Evolutionary conservation across 2,797 vertebrate species (phyloP), one percentile per base, ranked within the genome.

Genomic region (Dryobates pubescens): DNA sequence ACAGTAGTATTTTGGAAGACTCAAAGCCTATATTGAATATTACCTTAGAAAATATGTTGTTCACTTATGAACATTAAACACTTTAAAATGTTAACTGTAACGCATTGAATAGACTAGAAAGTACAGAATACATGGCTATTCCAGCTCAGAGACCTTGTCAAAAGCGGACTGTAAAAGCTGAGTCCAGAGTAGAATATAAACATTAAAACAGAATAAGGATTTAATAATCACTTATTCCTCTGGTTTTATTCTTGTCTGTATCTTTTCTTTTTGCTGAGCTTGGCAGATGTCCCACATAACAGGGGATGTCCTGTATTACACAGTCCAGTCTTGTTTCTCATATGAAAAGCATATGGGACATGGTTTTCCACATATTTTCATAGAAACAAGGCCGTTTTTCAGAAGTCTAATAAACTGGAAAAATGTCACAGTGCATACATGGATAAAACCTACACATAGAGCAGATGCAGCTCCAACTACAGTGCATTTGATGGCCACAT

Each of bases 221-320:
- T 87, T 74, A 82, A 38, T 19, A 71, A 85, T 88, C 5, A 57
- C 24, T 75, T 75, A 62, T 62, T 92, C 17, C 29, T 71, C 77
- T 82, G 34, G 9, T 84, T 92, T 91, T 84, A 17, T 58, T 72
- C 54, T 88, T 45, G 45, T 23, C 38, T 68, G 16, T 70, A 79
- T 82, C 62, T 80, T 86, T 82, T 76, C 82, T 86, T 95, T 92
- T 51, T 83, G 67, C 67, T 85, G 90, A 68, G n/a, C 17, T 89
- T 89, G 82, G 89, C 88, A 69, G 41, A 61, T 45, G 36, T 82
- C 79, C 76, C 76, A 80, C 26, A 10, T 78, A 91, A 74, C 11
- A 76, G 67, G 59, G 56, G 59, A 71, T 81, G 77, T 86, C 86
- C 88, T 92, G 51, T 62, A 58, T 89, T 74, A 80, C 47, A 77